Base-by-base conservation (phyloP, 2,888 invertebrate genomes). In the Patella ulyssiponensis region DNA sequence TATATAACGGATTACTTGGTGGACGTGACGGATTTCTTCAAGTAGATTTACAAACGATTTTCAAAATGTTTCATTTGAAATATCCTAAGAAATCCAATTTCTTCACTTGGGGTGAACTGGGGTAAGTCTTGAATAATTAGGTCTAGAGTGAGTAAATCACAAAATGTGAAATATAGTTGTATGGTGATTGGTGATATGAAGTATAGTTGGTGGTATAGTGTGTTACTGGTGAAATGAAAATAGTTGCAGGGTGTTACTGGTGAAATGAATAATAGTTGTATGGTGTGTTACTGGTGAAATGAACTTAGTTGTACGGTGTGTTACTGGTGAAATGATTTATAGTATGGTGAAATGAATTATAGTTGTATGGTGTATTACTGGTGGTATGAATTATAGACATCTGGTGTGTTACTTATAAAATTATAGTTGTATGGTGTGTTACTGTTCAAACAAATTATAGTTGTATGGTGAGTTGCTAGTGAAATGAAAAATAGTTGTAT, bases 81-180 rank as follows among this genome's bases (percentile, higher is more conserved):
- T 85, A 86, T 81, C 88, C 88, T 12, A 82, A 80, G 20, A 84
- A 82, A 70, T 79, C 83, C 73, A 86, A 85, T 33, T 88, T 86
- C 78, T 82, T 86, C 75, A 80, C 84, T 9, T 89, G 88, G 88
- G 86, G 85, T 73, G 88, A 88, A 78, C 79, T 88, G n/a, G 87
- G 86, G 88, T 88, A 81, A 84, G 85, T 77, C 51, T 27, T 64
- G 44, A 44, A 9, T 44, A 44, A 44, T 44, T 44, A 44, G 44
- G 33, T 33, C 33, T 33, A 33, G 44, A 44, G 44, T 9, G 9
- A 44, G 44, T 44, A 44, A 44, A 44, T 44, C 1, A 44, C 44
- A 44, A 44, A 44, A 44, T 44, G 9, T 44, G 44, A 44, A 44
- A 44, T 44, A 64, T 76, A 72, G 72, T 72, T 58, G 58, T 54